phyloP scores from a whole-genome alignment of 2,113 vertebrate genomes.

The Syrmaticus mikado region DNA sequence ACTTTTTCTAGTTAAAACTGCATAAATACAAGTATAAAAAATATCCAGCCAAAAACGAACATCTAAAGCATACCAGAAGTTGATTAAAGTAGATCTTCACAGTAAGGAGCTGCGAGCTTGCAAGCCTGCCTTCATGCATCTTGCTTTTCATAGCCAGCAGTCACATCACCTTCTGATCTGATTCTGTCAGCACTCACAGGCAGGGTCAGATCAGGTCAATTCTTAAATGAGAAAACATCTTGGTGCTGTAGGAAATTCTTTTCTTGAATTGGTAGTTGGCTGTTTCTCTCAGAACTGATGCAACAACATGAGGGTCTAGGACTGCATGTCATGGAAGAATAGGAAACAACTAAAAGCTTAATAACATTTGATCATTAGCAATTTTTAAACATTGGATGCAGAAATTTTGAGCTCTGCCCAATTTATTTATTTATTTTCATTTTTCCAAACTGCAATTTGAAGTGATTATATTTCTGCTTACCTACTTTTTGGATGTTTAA shows the following conservation, averaged over 20 bases:
- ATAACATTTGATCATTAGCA: background rate
- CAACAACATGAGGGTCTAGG: background rate
- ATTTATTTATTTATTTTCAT: background rate
- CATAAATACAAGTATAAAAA: background rate
- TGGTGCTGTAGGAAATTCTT: background rate
- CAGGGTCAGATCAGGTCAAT: conserved; percentile 13
- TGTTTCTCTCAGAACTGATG: background rate
- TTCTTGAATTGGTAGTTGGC: background rate
- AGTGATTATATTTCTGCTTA: background rate
- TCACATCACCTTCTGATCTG: conserved; percentile 52
- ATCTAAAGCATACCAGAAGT: background rate
- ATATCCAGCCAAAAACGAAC: background rate
- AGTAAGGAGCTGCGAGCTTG: conserved; percentile 15
- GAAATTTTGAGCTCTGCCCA: background rate
- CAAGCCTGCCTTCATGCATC: background rate
- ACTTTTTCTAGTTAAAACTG: background rate
- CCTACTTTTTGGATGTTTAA: background rate
- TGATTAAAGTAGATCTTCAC: conserved; percentile 4
- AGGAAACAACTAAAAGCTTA: background rate
- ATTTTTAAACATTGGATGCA: background rate
- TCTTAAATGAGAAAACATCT: conserved; percentile 12
- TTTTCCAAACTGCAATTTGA: background rate
- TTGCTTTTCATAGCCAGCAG: conserved; percentile 33
- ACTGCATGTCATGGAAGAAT: background rate
- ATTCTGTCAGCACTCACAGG: conserved; percentile 23